Evolutionary conservation across 2,113 vertebrate species (phyloP), one percentile per base, ranked within the genome.

Genomic region (Mastomys natalensis): DNA sequence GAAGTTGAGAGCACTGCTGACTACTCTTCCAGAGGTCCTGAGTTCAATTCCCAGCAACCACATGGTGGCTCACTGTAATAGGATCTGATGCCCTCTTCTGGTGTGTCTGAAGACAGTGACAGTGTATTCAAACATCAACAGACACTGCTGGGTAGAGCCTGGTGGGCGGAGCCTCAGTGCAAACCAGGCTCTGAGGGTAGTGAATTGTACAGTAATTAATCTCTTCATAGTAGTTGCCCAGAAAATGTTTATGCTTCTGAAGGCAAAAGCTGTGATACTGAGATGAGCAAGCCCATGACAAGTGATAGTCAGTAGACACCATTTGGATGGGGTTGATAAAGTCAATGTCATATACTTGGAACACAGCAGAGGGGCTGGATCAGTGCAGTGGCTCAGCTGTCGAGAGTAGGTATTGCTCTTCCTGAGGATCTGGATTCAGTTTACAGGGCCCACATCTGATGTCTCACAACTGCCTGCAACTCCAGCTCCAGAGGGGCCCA

Each of bases 171-270:
- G 13, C 40, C 51, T 89, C 64, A 40, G 34, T 90, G 24, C 82
- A 48, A 76, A 88, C 85, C 22, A 82, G 78, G 37, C 51, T 87
- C 90, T 89, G 87, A 90, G 40, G 60, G 10, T 26, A 40, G 40
- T 40, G 21, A 40, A 24, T 26, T 24, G 37, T n/a, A 4, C 1
- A 60, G 53, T 58, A 40, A n/a, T n/a, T 64, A 74, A 72, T 94
- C 94, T 64, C 53, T 81, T 58, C 76, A 77, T 7, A 86, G 31
- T 73, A 91, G 89, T 91, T 95, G 34, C 58, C 84, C 78, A 73
- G 78, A 70, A 91, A 62, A 96, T 68, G 77, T 12, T 26, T 73
- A 81, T 85, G 73, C 73, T 91, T 93, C 66, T 43, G 60, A 74
- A 90, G 53, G 15, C 40, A 85, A 87, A 91, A 78, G 73, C 73